These are phyloP conservation scores for Oscheius sp. DNA, from an alignment of 2,888 invertebrate genomes.

Conservation along the genomic window DNA sequence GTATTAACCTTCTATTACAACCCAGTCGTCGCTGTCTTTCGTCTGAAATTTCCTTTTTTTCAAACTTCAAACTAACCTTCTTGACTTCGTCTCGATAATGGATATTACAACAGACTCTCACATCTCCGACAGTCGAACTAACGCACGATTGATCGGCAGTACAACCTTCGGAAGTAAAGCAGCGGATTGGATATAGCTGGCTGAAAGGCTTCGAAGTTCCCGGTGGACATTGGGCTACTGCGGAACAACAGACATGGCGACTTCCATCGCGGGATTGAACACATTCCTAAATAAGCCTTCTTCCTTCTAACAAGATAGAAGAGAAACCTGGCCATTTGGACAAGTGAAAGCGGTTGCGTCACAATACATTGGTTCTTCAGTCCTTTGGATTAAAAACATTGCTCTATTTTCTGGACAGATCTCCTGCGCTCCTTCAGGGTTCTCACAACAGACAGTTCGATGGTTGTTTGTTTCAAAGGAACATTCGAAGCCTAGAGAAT, in stretches of 20 bases:
- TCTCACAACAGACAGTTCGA: slow-evolving; percentile 45
- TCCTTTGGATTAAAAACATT: slow-evolving; percentile 11
- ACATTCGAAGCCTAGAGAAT: slow-evolving; percentile 41
- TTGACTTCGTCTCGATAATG: neutral
- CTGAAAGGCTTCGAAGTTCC: neutral
- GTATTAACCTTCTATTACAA: slow-evolving; percentile 17
- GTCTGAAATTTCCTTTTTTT: too few relatives aligned
- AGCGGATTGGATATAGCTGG: neutral
- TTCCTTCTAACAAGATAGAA: neutral
- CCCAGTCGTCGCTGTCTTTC: slow-evolving; percentile 17
- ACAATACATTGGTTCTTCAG: slow-evolving; percentile 18
- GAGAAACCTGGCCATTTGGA: slow-evolving; percentile 6
- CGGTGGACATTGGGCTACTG: neutral
- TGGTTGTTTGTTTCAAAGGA: slow-evolving; percentile 40
- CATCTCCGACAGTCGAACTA: neutral
- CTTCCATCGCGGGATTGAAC: neutral
- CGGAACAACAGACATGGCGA: slow-evolving; percentile 22
- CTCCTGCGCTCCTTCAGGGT: neutral
- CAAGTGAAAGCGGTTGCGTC: slow-evolving; percentile 22
- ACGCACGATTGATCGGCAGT: neutral
- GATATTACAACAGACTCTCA: slow-evolving; percentile 9
- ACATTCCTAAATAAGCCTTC: slow-evolving; percentile 1
- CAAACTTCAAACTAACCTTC: too few relatives aligned
- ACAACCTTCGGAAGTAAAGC: slow-evolving; percentile 14
- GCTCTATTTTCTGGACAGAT: slow-evolving; percentile 22